Conservation (phyloP, 2,797 vertebrate species). For the Capromys pilorides region DNA sequence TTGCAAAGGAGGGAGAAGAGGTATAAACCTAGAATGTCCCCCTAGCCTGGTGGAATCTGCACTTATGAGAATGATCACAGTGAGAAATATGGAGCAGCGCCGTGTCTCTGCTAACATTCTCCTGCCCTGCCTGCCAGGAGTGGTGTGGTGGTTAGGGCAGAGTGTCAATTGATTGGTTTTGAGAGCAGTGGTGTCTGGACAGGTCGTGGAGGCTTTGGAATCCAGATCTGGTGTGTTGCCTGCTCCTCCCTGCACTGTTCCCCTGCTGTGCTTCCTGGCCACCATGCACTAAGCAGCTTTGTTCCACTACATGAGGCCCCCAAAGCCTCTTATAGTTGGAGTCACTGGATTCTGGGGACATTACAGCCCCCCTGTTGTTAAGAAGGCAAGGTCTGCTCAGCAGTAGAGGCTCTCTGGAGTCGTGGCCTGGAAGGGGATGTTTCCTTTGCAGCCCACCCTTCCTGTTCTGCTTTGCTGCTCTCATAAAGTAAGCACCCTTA, state of each 20-base stretch:
- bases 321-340: not conserved
- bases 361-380: not conserved
- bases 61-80: not conserved
- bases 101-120: not conserved
- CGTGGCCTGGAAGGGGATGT: not conserved
- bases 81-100: not conserved
- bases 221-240: not conserved
- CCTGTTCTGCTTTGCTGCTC: not conserved
- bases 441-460: not conserved
- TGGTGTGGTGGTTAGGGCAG: not conserved
- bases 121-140: not conserved
- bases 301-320: not conserved
- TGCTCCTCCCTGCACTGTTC: not conserved
- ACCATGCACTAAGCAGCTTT: not conserved
- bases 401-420: not conserved
- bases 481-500: not conserved
- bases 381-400: not conserved
- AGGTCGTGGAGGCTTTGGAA: not conserved
- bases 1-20: fast-evolving
- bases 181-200: not conserved
- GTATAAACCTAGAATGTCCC: fast-evolving
- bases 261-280: not conserved
- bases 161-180: not conserved
- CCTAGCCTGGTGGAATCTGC: fast-evolving
- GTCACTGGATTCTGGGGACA: not conserved